A percentile compares a stretch with the other conserved stretches of the same genome.
phyloP scores from a whole-genome alignment of 2,113 vertebrate species.

The Nycticebus coucang region DNA sequence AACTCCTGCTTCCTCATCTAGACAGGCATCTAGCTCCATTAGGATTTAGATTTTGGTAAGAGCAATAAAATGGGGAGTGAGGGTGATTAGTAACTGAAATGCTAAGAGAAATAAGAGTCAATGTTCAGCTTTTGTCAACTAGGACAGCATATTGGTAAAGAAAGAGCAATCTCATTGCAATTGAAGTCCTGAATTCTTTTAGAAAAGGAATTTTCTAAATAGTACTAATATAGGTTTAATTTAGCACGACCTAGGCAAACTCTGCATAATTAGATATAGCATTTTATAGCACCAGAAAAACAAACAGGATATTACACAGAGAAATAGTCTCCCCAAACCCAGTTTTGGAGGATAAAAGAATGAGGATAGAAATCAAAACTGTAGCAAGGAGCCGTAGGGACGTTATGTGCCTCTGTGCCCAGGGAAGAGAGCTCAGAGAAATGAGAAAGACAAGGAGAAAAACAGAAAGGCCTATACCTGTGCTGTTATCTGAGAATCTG shows the following conservation, averaged over 20 bases:
- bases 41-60: neutral
- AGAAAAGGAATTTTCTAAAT: neutral
- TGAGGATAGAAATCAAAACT: neutral
- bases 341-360: neutral
- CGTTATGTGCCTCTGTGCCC: too few species aligned
- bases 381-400: fast-evolving
- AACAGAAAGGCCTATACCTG: neutral
- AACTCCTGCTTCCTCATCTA: neutral
- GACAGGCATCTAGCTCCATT: neutral
- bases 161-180: neutral
- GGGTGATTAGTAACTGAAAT: neutral
- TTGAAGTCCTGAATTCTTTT: neutral
- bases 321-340: neutral
- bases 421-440: neutral
- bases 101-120: neutral
- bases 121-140: neutral
- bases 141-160: neutral
- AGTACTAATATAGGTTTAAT: neutral
- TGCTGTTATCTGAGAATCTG: neutral
- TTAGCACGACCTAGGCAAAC: neutral
- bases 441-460: neutral
- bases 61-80: neutral
- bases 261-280: neutral
- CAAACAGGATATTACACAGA: neutral
- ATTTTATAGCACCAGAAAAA: neutral